A percentile compares a stretch with the other conserved stretches of the same genome.
Conservation (phyloP, 2,888 invertebrate genomes). For the Notodonta dromedarius region DNA sequence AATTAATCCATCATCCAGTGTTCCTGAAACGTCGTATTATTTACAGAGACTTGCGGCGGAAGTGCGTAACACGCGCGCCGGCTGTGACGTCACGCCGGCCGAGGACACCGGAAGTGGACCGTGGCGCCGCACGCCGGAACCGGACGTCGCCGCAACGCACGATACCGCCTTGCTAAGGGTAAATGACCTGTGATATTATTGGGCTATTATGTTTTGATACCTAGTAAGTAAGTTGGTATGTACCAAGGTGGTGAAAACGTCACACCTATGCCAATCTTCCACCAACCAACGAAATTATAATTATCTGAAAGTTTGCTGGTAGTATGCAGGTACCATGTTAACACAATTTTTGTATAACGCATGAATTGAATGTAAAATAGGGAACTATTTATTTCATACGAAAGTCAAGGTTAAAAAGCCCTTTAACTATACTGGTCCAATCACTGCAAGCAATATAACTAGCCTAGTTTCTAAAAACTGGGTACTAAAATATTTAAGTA, state of each 20-base stretch:
- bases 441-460: too few relatives aligned
- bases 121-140: slow-evolving; percentile 74
- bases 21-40: slow-evolving; percentile 38
- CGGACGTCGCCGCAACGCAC: slow-evolving; percentile 67
- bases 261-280: too few relatives aligned
- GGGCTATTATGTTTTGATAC: slow-evolving; percentile 28
- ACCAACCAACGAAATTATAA: too few relatives aligned
- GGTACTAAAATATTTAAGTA: too few relatives aligned
- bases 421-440: too few relatives aligned
- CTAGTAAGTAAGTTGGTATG: not conserved
- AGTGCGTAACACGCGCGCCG: slow-evolving; percentile 72
- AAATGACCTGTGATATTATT: slow-evolving; percentile 62
- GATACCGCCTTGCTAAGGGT: slow-evolving; percentile 67
- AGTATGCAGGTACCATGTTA: too few relatives aligned
- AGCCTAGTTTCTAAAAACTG: too few relatives aligned
- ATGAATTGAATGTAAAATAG: too few relatives aligned
- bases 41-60: slow-evolving; percentile 59
- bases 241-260: not conserved
- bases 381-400: too few relatives aligned
- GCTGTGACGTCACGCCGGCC: slow-evolving; percentile 69
- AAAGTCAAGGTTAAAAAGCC: too few relatives aligned
- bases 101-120: slow-evolving; percentile 71
- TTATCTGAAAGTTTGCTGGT: too few relatives aligned
- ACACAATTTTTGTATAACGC: too few relatives aligned
- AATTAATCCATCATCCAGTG: slow-evolving; percentile 15